Percentiles rank a stretch among this genome's conserved stretches.
Conservation (phyloP, 1,140 invertebrate genomes). For the Lanistes nyassanus region DNA sequence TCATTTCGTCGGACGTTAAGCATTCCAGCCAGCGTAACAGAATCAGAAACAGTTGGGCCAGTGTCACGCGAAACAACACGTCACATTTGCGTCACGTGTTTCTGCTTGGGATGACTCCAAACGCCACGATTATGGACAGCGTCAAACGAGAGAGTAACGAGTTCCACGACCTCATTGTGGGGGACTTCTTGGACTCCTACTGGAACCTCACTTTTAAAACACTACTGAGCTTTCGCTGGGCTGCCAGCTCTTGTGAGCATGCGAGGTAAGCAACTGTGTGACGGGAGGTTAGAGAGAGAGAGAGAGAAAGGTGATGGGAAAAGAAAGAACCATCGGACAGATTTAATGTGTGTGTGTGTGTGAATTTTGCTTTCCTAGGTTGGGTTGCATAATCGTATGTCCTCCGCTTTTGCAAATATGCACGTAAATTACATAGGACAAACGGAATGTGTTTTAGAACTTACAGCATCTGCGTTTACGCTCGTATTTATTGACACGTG, state of each 20-base stretch:
- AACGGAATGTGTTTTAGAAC: too few species aligned
- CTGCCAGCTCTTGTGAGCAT: background rate
- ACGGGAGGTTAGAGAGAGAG: too few species aligned
- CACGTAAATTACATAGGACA: too few species aligned
- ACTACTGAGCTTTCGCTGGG: background rate
- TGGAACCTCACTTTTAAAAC: slow-evolving; percentile 12
- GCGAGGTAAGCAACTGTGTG: background rate
- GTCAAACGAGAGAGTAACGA: background rate
- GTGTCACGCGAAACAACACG: slow-evolving; percentile 19
- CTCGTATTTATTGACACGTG: too few species aligned
- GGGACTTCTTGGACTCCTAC: slow-evolving; percentile 14
- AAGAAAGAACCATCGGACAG: too few species aligned
- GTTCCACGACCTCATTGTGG: slow-evolving; percentile 2
- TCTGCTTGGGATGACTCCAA: background rate
- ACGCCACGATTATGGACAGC: background rate
- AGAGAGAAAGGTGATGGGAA: too few species aligned
- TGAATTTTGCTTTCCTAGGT: too few species aligned
- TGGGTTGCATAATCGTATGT: too few species aligned
- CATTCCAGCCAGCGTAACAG: background rate
- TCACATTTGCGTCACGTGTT: slow-evolving; percentile 12
- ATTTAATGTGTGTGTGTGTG: too few species aligned
- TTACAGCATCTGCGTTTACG: too few species aligned
- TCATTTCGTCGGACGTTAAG: background rate
- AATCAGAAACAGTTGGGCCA: slow-evolving; percentile 12
- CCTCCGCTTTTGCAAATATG: too few species aligned